phyloP scores from a whole-genome alignment of 1,140 invertebrate genomes.

The Chymomyza costata region DNA sequence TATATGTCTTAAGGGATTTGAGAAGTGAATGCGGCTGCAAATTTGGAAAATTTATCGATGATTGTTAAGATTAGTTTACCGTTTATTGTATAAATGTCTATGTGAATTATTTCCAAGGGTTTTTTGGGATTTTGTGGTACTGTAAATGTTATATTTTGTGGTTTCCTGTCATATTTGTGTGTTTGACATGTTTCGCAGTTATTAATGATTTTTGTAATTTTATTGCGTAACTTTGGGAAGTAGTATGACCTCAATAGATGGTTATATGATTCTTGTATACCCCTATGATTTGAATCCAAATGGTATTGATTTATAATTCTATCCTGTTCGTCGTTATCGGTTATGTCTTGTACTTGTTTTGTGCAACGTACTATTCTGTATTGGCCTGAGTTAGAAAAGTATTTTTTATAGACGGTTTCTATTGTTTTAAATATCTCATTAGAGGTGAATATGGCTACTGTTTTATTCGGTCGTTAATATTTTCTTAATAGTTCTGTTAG shows the following conservation, averaged over 20 bases:
- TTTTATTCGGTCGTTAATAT: conserved; percentile 7
- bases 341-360: conserved; percentile 14
- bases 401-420: conserved; percentile 5
- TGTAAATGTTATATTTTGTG: conserved; percentile 37
- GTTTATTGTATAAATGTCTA: conserved; percentile 41
- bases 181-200: too few relatives aligned
- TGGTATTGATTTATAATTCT: conserved; percentile 36
- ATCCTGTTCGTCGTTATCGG: conserved; percentile 9
- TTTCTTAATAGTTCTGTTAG: conserved; percentile 7
- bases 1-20: conserved; percentile 33
- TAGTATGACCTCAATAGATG: conserved; percentile 26
- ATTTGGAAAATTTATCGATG: conserved; percentile 54
- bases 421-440: conserved; percentile 9
- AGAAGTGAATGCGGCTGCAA: conserved; percentile 50
- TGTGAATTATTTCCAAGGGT: conserved; percentile 53
- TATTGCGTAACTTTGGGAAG: conserved; percentile 18
- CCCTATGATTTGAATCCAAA: conserved; percentile 39
- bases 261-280: conserved; percentile 34
- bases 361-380: neutral
- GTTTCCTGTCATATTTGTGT: conserved; percentile 46
- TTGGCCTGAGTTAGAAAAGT: neutral
- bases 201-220: conserved; percentile 32
- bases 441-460: conserved; percentile 6
- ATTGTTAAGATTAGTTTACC: conserved; percentile 42
- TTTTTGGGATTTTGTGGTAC: conserved; percentile 34